Base-by-base conservation (phyloP, 2,113 vertebrate genomes). In the Scortum barcoo region DNA sequence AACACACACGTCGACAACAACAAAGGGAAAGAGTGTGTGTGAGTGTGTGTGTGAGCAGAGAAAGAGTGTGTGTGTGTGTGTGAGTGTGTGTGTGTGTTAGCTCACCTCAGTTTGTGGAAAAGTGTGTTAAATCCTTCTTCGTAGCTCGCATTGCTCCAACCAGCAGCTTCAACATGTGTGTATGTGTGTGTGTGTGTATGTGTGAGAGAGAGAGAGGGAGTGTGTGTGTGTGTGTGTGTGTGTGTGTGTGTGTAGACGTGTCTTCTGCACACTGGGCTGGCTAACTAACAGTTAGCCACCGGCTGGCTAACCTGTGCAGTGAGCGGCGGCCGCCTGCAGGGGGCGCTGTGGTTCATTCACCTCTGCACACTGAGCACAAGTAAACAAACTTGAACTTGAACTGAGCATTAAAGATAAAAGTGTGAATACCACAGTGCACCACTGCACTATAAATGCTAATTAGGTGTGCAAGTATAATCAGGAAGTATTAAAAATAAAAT, bases 231-330 rank as follows among this genome's bases (percentile, higher is more conserved):
- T 26, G 5, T 22, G 28, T 38, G 19, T n/a, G 58, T 16, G 26
- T 16, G 26, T 20, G n/a, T 7, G 12, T 16, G 66, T 38, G 24
- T 86, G 92, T 81, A 44, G 77, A 91, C 90, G 92, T 92, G 91
- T 93, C 89, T 86, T 93, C 89, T 86, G 69, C 67, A 67, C 3
- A 50, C 72, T 17, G 56, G 14, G 81, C 61, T 46, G 48, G 70
- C 82, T 78, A 78, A 54, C 40, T 67, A 54, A 16, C 75, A 78
- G 78, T 38, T 81, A 84, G 84, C 85, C 70, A 40, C 72, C 88
- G 85, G 85, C 63, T 72, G 51, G 76, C 86, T 82, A 83, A 79
- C 63, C 78, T 56, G 42, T 14, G 38, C 80, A 33, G 36, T 72
- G 56, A 20, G 4, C 77, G 5, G 20, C 36, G 1, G 36, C 62